Evolutionary conservation across 2,888 invertebrate genomes (phyloP).

Genomic region (Anticlea derivata): DNA sequence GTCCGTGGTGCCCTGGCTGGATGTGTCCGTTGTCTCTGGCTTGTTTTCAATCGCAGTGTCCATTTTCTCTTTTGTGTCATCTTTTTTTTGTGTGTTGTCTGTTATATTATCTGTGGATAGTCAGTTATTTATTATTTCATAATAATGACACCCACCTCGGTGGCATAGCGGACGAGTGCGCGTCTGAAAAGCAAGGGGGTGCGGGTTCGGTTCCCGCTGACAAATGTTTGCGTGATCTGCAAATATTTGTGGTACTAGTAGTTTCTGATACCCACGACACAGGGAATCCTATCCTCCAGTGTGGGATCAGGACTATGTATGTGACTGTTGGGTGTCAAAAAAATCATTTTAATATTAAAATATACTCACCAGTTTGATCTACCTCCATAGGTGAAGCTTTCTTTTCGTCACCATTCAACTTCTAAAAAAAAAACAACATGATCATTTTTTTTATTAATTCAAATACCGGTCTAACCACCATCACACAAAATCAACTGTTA

Average conservation of each 20-base stretch:
- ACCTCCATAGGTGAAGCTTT: constrained; percentile 72
- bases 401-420: constrained; percentile 75
- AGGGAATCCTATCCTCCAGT: too few species aligned
- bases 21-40: constrained; percentile 61
- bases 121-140: not conserved
- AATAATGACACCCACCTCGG: too few species aligned
- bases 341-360: too few species aligned
- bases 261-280: too few species aligned
- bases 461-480: constrained; percentile 11
- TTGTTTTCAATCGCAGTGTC: constrained; percentile 48
- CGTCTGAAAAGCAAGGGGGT: too few species aligned
- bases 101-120: constrained; percentile 15
- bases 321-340: too few species aligned
- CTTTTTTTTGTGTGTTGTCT: constrained; percentile 29
- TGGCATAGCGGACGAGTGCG: too few species aligned
- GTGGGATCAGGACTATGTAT: too few species aligned
- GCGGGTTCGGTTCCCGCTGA: too few species aligned
- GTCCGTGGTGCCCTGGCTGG: constrained; percentile 61
- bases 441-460: not conserved
- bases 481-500: not conserved
- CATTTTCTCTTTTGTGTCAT: constrained; percentile 39
- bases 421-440: constrained; percentile 53
- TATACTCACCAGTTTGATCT: constrained; percentile 71
- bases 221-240: too few species aligned
- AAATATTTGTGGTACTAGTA: too few species aligned